Evolutionary conservation across 1,140 invertebrate genomes (phyloP), one percentile per base, ranked within the genome.

Genomic region (Drosophila dunni): DNA sequence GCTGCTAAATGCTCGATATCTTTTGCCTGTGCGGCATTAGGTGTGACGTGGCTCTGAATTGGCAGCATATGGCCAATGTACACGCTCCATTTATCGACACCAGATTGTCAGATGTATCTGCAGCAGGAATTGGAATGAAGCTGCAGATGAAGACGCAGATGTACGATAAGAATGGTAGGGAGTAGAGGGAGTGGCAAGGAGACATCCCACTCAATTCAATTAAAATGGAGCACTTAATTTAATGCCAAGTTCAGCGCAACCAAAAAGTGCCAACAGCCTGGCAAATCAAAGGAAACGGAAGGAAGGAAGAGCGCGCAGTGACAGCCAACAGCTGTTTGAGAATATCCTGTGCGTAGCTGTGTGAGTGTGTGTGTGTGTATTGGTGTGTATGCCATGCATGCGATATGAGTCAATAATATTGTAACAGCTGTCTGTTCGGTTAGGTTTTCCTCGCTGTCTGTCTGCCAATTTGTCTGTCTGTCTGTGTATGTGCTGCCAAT

Each of bases 321-420:
- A 64, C 54, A 65, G 62, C 46, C 29, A 56, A 56, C 75, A 77
- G 60, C 56, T 63, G 64, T 51, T 85, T 51, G 34, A 75, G 51
- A 24, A 17, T 67, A 50, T 60, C 36, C 54, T 67, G 48, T 36
- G 6, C 42, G 42, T 66, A 44, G 24, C 29, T 38, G 70, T 46
- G 34, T 64, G 9, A 62, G 64, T 60, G 24, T 56, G 48, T 60
- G 24, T 24, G 24, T 2, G 62, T 68, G 57, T 60, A 50, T 58
- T 54, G 68, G 70, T 75, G 70, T 75, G 57, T 79, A 56, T 83
- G 76, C 68, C 62, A 69, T 79, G 77, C 84, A 83, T 89, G 73
- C 83, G 69, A 89, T 88, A 88, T 89, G 83, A 88, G 83, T 88
- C 84, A 88, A 88, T 88, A 89, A 88, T 88, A 88, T 83, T 88